phyloP scores from a whole-genome alignment of 1,140 invertebrate genomes.

The Ericerus pela region DNA sequence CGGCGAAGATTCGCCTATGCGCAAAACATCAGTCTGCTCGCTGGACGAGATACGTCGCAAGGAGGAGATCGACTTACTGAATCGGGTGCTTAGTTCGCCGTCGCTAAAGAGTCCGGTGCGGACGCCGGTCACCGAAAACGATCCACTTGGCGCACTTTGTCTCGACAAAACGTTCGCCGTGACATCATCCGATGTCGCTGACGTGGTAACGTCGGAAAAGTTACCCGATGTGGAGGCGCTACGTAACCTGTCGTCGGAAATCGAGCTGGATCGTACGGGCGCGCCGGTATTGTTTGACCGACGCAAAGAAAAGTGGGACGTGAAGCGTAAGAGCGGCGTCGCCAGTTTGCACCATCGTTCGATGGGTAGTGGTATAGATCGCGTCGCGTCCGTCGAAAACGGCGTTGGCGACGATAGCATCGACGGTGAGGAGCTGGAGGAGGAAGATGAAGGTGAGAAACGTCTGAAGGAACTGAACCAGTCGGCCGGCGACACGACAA shows the following conservation, averaged over 20 bases:
- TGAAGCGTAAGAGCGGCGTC: conserved; percentile 33
- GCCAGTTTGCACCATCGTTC: conserved; percentile 29
- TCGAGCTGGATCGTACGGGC: conserved; percentile 24
- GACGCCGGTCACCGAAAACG: conserved; percentile 74
- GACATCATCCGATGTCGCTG: neutral
- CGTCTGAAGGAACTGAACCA: conserved; percentile 17
- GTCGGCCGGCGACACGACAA: conserved; percentile 27
- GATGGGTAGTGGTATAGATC: neutral
- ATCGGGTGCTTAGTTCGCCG: conserved; percentile 21
- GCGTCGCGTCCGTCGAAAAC: too few species aligned
- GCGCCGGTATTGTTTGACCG: conserved; percentile 22
- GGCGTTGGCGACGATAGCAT: too few species aligned
- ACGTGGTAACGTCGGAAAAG: conserved; percentile 10
- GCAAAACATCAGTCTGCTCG: conserved; percentile 3
- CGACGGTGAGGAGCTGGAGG: conserved; percentile 28
- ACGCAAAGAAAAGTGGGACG: conserved; percentile 28
- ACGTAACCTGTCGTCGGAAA: conserved; percentile 20
- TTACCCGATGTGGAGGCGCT: conserved; percentile 10
- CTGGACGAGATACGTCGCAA: conserved; percentile 2
- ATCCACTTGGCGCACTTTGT: conserved; percentile 68
- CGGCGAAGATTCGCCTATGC: neutral
- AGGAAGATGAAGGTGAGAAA: conserved; percentile 17
- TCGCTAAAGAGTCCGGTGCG: conserved; percentile 39
- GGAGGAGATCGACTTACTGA: conserved; percentile 18
- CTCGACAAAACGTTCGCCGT: conserved; percentile 25